Evolutionary conservation across 2,888 invertebrate species (phyloP).

Genomic region (Lasioglossum figueresi): DNA sequence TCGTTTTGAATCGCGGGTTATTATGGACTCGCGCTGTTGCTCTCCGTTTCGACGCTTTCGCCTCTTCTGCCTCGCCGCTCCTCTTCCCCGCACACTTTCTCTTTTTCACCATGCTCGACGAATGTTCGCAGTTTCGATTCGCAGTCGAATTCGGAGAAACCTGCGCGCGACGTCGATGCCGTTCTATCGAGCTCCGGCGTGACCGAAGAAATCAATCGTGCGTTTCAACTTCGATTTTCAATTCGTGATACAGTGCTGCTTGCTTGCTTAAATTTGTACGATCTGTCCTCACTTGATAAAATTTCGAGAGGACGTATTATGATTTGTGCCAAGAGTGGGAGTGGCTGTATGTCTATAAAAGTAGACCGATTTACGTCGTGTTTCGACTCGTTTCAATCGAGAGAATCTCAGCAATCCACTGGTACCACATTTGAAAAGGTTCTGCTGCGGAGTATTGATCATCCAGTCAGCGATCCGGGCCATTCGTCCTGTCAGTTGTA

Average conservation of each 20-base stretch:
- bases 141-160: neutral
- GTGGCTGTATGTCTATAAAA: neutral
- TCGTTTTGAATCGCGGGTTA: constrained; percentile 36
- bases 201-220: neutral
- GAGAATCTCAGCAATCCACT: neutral
- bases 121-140: neutral
- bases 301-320: neutral
- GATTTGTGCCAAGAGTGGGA: too few relatives aligned
- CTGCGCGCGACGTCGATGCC: neutral
- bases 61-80: neutral
- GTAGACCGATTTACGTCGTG: neutral
- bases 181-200: neutral
- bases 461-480: neutral
- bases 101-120: neutral
- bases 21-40: constrained; percentile 41
- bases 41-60: neutral
- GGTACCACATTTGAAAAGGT: neutral
- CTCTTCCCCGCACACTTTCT: too few relatives aligned
- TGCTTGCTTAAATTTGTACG: neutral
- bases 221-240: neutral
- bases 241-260: neutral
- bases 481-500: neutral
- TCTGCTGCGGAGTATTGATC: neutral
- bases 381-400: neutral
- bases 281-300: neutral